A percentile compares a stretch with the other conserved stretches of the same genome.
phyloP scores from a whole-genome alignment of 2,113 vertebrate genomes.

The Sula dactylatra region DNA sequence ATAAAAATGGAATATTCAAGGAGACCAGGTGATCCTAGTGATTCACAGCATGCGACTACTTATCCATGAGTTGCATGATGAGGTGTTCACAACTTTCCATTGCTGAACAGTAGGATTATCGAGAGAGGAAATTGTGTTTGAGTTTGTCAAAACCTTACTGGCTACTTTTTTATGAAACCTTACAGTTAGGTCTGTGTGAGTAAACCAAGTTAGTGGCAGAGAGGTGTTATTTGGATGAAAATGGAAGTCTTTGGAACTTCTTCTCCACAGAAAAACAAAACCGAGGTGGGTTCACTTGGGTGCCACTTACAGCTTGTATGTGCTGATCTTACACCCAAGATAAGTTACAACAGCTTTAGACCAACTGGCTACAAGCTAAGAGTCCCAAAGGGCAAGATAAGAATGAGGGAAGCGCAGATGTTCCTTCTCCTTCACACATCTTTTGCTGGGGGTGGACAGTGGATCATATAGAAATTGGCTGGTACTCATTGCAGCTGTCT shows the following conservation, averaged over 20 bases:
- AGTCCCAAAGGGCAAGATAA: not conserved
- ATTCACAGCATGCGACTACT: not conserved
- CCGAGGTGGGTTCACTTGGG: not conserved
- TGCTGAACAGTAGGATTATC: not conserved
- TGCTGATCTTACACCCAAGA: not conserved
- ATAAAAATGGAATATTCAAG: not conserved
- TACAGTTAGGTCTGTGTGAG: not conserved
- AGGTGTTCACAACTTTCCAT: not conserved
- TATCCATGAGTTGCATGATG: not conserved
- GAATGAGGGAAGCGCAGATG: constrained; percentile 35
- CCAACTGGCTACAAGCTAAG: not conserved
- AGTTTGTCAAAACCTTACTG: not conserved
- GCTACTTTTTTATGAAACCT: not conserved
- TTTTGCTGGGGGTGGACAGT: constrained; percentile 27
- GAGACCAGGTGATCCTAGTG: not conserved
- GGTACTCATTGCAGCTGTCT: constrained; percentile 12
- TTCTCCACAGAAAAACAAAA: not conserved
- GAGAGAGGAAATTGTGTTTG: not conserved
- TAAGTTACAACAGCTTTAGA: not conserved
- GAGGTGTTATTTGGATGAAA: not conserved
- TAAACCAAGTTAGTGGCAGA: not conserved
- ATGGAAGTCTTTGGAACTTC: not conserved
- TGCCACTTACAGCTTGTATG: not conserved
- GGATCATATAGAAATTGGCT: constrained; percentile 44
- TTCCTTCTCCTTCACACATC: constrained; percentile 32